Evolutionary conservation across 2,113 vertebrate genomes (phyloP).

Genomic region (Clarias magur): DNA sequence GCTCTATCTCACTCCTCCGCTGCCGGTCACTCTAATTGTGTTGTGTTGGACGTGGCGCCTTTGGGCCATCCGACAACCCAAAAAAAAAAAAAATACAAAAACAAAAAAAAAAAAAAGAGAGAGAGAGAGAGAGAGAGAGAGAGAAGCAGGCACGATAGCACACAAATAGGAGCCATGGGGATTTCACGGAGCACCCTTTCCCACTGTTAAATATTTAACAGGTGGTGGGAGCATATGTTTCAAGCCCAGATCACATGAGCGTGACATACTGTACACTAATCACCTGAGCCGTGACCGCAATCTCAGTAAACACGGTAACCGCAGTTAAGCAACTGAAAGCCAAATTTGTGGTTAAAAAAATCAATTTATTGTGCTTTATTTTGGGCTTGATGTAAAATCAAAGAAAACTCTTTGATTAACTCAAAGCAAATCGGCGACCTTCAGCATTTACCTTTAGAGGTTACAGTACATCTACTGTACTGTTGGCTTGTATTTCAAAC

Average conservation of each 20-base stretch:
- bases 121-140: too few relatives aligned
- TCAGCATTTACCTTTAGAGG: not conserved
- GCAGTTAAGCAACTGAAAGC: constrained; percentile 1
- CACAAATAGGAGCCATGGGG: constrained; percentile 42
- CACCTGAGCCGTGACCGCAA: constrained; percentile 26
- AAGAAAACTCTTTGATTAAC: not conserved
- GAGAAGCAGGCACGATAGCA: not conserved
- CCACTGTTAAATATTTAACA: constrained; percentile 55
- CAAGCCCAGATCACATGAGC: constrained; percentile 31
- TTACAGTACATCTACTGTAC: not conserved
- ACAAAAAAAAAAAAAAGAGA: not conserved
- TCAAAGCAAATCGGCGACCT: not conserved
- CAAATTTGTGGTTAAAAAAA: not conserved
- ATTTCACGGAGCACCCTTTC: constrained; percentile 24
- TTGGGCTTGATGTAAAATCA: not conserved
- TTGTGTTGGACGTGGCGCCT: constrained; percentile 56
- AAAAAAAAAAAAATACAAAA: not conserved
- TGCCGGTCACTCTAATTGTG: constrained; percentile 56
- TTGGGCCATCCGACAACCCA: constrained; percentile 29
- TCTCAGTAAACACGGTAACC: constrained; percentile 1
- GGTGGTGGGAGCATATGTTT: constrained; percentile 55
- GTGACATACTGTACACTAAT: constrained; percentile 30
- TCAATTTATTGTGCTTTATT: not conserved
- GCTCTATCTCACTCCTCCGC: constrained; percentile 55
- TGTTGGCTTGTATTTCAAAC: not conserved